Conservation (phyloP, 2,113 vertebrate species). For the Edolisoma coerulescens region DNA sequence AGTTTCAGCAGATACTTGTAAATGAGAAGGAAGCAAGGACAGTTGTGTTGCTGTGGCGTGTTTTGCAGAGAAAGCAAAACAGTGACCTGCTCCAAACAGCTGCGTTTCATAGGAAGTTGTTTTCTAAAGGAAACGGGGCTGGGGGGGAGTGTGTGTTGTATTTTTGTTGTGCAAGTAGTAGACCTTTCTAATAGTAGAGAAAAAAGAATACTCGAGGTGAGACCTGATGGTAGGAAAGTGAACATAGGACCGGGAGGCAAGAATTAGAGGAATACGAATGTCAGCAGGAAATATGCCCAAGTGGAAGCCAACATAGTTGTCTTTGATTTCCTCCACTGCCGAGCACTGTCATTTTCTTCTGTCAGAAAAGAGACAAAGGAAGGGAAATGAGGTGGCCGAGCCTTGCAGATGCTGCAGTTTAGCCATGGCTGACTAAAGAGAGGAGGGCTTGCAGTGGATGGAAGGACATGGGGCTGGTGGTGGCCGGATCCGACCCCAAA, state of each 20-base stretch:
- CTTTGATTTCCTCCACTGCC: neutral
- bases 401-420: neutral
- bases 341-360: neutral
- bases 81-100: neutral
- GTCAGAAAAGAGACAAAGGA: neutral
- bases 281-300: neutral
- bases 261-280: neutral
- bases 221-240: neutral
- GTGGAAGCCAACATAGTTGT: neutral
- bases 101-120: neutral
- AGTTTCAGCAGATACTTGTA: neutral
- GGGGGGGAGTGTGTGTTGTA: fast-evolving
- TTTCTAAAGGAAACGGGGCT: neutral
- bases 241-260: neutral
- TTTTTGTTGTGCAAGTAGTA: neutral
- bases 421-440: neutral
- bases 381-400: fast-evolving
- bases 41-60: fast-evolving
- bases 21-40: fast-evolving
- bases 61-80: neutral
- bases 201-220: neutral
- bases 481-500: neutral
- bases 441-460: neutral
- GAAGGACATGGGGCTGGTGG: neutral
- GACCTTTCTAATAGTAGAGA: neutral